Evolutionary conservation across 2,797 vertebrate species (phyloP), one percentile per base, ranked within the genome.

Genomic region (Gymnocypris eckloni): DNA sequence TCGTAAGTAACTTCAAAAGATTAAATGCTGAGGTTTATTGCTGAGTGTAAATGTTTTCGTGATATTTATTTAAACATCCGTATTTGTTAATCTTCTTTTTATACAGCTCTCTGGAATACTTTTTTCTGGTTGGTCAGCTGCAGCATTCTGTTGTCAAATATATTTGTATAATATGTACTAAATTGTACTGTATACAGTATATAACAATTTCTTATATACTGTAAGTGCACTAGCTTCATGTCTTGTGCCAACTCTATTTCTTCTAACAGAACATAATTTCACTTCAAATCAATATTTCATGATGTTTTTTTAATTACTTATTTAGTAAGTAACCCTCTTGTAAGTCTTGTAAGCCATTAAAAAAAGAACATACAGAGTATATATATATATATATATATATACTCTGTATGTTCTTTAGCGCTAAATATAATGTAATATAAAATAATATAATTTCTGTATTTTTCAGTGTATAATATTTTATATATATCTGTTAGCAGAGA

Each of bases 11-110:
- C 22, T 43, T 22, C 22, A 67, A 33, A 45, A 43, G 45, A 77
- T 77, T 77, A 43, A 84, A 77, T 69, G 45, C 82, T 18, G 48
- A 67, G 4, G 33, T 67, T 72, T 82, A 82, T 50, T 37, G 28
- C 64, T 52, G 20, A 80, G 7, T 66, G n/a, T 81, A n/a, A 39
- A 69, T 69, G 22, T 28, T n/a, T 52, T 81, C 3, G 22, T 0
- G 0, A 67, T 81, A 37, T 67, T 81, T 67, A 37, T 50, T 50
- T 22, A 69, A 28, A 81, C 11, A 11, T 28, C 15, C 39, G 18
- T 39, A 6, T 43, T 61, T 78, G 37, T n/a, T 78, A 9, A 43
- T 18, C 12, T 77, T 48, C 16, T 77, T 37, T 79, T 45, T 20
- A 25, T 79, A 25, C 13, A 45, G 56, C 77, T 79, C n/a, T 28